Evolutionary conservation across 2,797 vertebrate species (phyloP).

Genomic region (Poeciliopsis gracilis): DNA sequence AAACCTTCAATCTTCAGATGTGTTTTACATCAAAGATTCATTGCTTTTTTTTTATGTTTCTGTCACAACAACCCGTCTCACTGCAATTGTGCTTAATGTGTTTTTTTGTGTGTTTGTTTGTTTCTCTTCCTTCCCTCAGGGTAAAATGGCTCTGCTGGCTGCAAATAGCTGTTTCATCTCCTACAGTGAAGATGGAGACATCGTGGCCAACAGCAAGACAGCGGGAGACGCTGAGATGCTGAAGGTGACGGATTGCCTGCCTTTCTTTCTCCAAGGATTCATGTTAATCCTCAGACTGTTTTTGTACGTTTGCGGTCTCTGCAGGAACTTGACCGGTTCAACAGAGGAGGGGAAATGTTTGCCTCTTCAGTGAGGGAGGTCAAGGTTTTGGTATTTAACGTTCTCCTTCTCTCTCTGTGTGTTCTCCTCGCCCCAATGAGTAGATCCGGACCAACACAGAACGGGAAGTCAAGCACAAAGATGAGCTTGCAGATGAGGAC

Average conservation of each 20-base stretch:
- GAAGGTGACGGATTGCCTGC: conserved; percentile 85
- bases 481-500: conserved; percentile 95
- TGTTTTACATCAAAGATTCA: conserved; percentile 52
- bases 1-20: conserved; percentile 57
- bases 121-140: conserved; percentile 75
- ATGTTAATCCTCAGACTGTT: conserved; percentile 48
- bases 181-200: conserved; percentile 94
- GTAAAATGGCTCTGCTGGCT: conserved; percentile 93
- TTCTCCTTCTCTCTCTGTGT: conserved; percentile 2
- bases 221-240: conserved; percentile 94
- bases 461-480: conserved; percentile 87
- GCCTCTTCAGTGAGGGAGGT: conserved; percentile 39
- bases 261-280: conserved; percentile 43
- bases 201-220: conserved; percentile 90
- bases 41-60: conserved; percentile 12
- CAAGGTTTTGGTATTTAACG: conserved; percentile 43
- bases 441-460: conserved; percentile 92
- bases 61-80: conserved; percentile 49
- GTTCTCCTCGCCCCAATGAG: conserved; percentile 13
- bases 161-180: conserved; percentile 95
- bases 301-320: conserved; percentile 25
- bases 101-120: conserved; percentile 28
- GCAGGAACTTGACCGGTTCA: conserved; percentile 35
- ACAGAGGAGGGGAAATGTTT: conserved; percentile 19
- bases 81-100: conserved; percentile 46